Percentiles rank a stretch among this genome's conserved stretches.
phyloP scores from a whole-genome alignment of 2,113 vertebrate genomes.

The Amblyornis subalaris region DNA sequence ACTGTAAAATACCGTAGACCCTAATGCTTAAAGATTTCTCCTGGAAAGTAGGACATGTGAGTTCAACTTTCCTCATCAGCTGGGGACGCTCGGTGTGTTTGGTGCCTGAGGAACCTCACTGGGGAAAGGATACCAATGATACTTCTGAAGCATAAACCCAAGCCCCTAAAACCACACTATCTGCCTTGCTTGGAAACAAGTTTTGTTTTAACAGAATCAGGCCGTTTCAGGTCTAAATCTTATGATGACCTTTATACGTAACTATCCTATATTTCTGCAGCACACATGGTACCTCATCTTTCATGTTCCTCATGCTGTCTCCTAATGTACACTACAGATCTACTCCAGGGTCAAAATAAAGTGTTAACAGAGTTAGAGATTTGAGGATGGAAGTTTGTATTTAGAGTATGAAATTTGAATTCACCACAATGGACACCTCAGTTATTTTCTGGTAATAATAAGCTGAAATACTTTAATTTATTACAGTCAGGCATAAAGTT shows the following conservation, averaged over 20 bases:
- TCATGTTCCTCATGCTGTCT: background rate
- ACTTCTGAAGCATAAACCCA: background rate
- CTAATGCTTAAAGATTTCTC: background rate
- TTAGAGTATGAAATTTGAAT: background rate
- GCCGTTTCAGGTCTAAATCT: background rate
- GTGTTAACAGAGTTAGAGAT: background rate
- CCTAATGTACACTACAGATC: background rate
- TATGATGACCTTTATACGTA: background rate
- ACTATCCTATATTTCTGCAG: background rate
- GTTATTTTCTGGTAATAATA: background rate
- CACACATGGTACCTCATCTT: background rate
- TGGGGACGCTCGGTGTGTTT: background rate
- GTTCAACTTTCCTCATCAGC: background rate
- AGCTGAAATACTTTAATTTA: background rate
- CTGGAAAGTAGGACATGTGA: background rate
- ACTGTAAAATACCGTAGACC: background rate
- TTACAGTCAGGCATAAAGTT: background rate
- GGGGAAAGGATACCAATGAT: background rate
- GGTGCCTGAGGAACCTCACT: background rate
- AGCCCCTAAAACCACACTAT: background rate
- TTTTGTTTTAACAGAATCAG: background rate
- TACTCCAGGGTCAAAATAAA: background rate
- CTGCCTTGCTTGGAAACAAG: background rate
- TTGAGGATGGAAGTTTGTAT: background rate
- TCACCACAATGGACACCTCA: background rate